Conservation (phyloP, 2,888 invertebrate genomes). For the Pheosia tremula region DNA sequence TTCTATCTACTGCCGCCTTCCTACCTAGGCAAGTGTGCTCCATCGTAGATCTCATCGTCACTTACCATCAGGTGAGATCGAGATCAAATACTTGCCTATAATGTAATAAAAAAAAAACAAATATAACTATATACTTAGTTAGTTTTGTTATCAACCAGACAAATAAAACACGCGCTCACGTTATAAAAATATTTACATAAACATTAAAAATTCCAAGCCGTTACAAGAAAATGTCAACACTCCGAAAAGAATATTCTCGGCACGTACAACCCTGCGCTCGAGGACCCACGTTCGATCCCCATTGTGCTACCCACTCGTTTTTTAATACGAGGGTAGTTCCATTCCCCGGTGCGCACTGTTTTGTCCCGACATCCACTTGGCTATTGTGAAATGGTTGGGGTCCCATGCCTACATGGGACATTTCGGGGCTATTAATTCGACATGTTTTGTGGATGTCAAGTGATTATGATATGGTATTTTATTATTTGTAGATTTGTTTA, state of each 20-base stretch:
- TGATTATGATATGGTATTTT: slow-evolving; percentile 48
- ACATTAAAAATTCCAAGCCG: slow-evolving; percentile 28
- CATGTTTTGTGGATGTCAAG: slow-evolving; percentile 65
- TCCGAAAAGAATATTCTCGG: slow-evolving; percentile 60
- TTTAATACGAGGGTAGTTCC: slow-evolving; percentile 81
- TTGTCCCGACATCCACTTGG: slow-evolving; percentile 76
- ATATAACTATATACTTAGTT: neutral
- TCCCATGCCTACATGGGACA: slow-evolving; percentile 29
- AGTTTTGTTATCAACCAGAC: too few species aligned
- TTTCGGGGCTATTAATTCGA: slow-evolving; percentile 60
- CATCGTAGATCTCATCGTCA: too few species aligned
- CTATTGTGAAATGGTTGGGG: slow-evolving; percentile 31
- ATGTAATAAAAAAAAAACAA: too few species aligned
- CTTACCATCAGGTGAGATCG: too few species aligned
- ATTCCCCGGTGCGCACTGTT: slow-evolving; percentile 75
- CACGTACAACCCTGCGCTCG: slow-evolving; percentile 74
- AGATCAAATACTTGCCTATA: too few species aligned
- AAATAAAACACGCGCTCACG: too few species aligned
- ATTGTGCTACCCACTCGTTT: slow-evolving; percentile 81
- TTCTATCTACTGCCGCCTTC: too few species aligned
- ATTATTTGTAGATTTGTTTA: slow-evolving; percentile 15
- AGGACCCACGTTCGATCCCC: slow-evolving; percentile 72
- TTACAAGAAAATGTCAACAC: slow-evolving; percentile 41
- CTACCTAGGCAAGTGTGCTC: too few species aligned
- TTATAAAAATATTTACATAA: slow-evolving; percentile 13